Evolutionary conservation across 2,797 vertebrate genomes (phyloP), one percentile per base, ranked within the genome.

Genomic region (Alcedo atthis): DNA sequence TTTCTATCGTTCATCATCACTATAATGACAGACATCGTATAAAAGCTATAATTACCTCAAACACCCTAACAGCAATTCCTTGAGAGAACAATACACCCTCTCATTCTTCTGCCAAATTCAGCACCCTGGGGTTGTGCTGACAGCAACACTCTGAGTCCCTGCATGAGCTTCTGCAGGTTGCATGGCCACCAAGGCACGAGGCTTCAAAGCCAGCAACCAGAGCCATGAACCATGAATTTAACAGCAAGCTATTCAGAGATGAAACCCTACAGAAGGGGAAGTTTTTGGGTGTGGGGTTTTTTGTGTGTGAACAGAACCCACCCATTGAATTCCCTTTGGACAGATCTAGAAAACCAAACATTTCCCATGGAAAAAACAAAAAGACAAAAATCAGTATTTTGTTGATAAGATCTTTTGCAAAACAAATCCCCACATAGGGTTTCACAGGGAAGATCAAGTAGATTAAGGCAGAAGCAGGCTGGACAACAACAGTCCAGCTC

Each of bases 101-200:
- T 59, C 67, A 53, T 63, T 94, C 59, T 53, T 62, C 74, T 54
- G 78, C 71, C 91, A 93, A 92, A 94, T 68, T 77, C 83, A 94
- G 63, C 81, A 91, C 83, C 45, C 61, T 22, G 33, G 42, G 70
- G 77, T 93, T 82, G 51, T 6, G 48, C 81, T 75, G 59, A 81
- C 88, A 94, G 35, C 30, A 71, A 78, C 70, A 48, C 15, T 69
- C 13, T 8, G 53, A 81, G 81, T 42, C 70, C 70, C 83, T 45
- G 53, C 73, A 81, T 75, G 51, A 94, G 53, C 43, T 68, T 64
- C 57, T 55, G 64, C 20, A 48, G 79, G 54, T 61, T 89, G n/a
- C 84, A 80, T 46, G 57, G 64, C 64, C 84, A 93, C 40, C 70
- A 86, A 46, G 68, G 26, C 17, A 18, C 54, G 64, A 49, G 71